A percentile compares a stretch with the other conserved stretches of the same genome.
phyloP scores from a whole-genome alignment of 2,797 vertebrate genomes.

The Acridotheres tristis region DNA sequence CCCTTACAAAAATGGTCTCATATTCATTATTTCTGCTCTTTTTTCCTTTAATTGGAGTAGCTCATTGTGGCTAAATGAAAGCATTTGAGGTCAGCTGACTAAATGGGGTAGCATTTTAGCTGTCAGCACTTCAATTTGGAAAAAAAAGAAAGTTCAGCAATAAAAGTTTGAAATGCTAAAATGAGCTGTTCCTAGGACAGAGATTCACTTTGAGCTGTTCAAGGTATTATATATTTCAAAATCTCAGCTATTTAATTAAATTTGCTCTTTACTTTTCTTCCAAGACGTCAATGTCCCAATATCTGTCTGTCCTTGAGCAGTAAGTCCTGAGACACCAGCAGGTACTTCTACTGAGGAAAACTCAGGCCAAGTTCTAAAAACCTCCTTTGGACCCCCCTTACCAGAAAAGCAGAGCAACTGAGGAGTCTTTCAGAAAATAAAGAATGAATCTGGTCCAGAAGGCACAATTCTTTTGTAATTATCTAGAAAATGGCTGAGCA shows the following conservation, averaged over 20 bases:
- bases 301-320: background rate
- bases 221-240: background rate
- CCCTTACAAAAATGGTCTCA: background rate
- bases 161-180: background rate
- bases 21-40: background rate
- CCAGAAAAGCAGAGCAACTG: background rate
- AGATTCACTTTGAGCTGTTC: background rate
- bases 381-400: background rate
- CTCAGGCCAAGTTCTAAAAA: background rate
- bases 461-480: background rate
- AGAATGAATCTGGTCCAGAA: background rate
- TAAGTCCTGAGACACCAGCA: background rate
- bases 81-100: background rate
- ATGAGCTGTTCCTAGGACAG: background rate
- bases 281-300: fast-evolving
- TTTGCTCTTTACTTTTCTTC: background rate
- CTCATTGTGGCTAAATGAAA: background rate
- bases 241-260: background rate
- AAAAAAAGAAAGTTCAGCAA: background rate
- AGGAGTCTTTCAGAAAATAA: background rate
- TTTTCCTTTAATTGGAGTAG: background rate
- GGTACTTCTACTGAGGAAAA: background rate
- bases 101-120: background rate
- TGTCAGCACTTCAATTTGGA: background rate
- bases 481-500: background rate